These are phyloP conservation scores for Solenopsis invicta DNA, from an alignment of 1,140 invertebrate genomes.

Conservation along the genomic window DNA sequence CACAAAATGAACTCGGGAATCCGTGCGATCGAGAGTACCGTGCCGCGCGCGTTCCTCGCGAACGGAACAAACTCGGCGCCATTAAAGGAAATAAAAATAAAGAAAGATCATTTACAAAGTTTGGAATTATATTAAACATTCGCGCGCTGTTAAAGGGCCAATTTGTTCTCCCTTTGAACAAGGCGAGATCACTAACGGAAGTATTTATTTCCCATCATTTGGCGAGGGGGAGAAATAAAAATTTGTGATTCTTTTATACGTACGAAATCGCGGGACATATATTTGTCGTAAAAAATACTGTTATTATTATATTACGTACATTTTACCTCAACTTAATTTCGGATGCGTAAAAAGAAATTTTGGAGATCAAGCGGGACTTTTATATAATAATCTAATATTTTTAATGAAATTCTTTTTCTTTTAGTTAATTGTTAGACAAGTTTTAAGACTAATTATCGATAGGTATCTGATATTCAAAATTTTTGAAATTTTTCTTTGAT, in stretches of 20 bases:
- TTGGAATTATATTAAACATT: constrained; percentile 44
- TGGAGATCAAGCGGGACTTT: not conserved
- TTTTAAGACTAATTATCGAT: not conserved
- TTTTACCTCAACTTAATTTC: not conserved
- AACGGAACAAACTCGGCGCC: constrained; percentile 16
- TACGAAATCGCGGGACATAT: not conserved
- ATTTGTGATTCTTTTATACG: constrained; percentile 11
- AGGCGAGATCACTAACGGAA: not conserved
- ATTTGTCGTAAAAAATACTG: not conserved
- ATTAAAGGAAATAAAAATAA: constrained; percentile 7
- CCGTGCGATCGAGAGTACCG: constrained; percentile 55
- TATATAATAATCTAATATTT: not conserved
- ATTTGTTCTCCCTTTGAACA: constrained; percentile 8
- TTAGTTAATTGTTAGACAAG: not conserved
- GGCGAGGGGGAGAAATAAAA: not conserved
- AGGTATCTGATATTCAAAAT: not conserved
- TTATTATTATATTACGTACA: not conserved
- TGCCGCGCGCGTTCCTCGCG: not conserved
- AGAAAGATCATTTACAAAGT: not conserved
- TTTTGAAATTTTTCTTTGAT: not conserved
- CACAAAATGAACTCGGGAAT: constrained; percentile 61
- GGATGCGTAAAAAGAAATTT: not conserved
- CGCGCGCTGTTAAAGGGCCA: constrained; percentile 18
- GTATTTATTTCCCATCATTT: constrained; percentile 2
- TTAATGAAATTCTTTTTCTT: not conserved